These are phyloP conservation scores for Elysia crispata DNA, from an alignment of 2,888 invertebrate species.

Conservation along the genomic window DNA sequence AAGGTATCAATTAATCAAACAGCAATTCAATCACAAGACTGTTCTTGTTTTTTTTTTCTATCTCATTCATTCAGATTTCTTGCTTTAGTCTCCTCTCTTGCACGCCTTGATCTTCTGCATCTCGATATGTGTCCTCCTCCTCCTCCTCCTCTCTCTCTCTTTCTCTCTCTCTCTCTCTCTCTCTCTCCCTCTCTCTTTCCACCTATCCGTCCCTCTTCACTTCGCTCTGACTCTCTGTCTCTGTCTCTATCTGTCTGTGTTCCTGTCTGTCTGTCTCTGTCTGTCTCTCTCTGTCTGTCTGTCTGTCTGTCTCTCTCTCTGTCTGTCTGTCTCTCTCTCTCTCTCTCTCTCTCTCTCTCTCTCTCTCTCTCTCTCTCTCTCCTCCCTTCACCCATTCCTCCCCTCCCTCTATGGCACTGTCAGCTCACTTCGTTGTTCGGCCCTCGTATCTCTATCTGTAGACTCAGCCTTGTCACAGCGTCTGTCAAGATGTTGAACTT, in stretches of 20 bases:
- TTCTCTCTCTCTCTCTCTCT: too few species aligned
- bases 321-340: background rate
- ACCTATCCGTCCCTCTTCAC: background rate
- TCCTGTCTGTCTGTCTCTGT: background rate
- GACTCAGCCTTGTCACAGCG: slow-evolving; percentile 52
- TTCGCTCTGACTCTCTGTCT: background rate
- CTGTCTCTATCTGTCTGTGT: background rate
- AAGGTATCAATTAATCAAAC: too few species aligned
- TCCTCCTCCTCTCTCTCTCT: too few species aligned
- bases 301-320: background rate
- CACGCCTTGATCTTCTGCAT: too few species aligned
- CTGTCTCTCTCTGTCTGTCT: background rate
- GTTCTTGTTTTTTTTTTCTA: too few species aligned
- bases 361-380: background rate
- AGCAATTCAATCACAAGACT: too few species aligned
- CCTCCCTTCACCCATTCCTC: background rate
- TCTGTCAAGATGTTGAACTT: slow-evolving; percentile 70
- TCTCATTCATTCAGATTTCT: too few species aligned
- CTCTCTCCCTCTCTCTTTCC: background rate
- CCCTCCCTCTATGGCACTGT: background rate
- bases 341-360: background rate
- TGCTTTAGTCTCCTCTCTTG: too few species aligned
- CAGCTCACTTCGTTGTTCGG: slow-evolving; percentile 60
- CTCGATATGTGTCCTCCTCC: too few species aligned
- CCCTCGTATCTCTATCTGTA: slow-evolving; percentile 69